Evolutionary conservation across 2,888 invertebrate species (phyloP), one percentile per base, ranked within the genome.

Genomic region (Lobophora halterata): DNA sequence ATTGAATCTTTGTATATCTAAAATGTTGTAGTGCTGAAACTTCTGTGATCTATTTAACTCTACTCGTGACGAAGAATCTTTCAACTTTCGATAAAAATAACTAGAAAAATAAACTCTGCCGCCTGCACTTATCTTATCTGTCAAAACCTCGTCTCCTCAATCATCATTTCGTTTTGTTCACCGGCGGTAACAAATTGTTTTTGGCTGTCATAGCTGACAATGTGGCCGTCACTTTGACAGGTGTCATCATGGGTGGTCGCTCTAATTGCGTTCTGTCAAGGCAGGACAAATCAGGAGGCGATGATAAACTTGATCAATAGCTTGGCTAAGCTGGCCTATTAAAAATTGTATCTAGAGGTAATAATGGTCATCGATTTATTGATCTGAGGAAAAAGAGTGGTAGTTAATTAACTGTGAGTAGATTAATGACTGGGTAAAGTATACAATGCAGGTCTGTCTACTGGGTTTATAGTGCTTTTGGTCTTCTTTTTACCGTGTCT

Each of bases 191-290:
- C 49, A 54, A 49, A 53, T 53, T 51, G 51, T 53, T 53, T 45
- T 46, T 30, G 46, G 38, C 38, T 27, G 41, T 43, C 48, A 40
- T 41, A 45, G 50, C 46, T 45, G 51, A 48, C 48, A 46, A 45
- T 45, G 37, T 41, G 51, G 43, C 46, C 36, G 43, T 51, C 46
- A 45, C 45, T 49, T 43, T 56, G 54, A 54, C 54, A 49, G 50
- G 38, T 42, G 48, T 42, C 40, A 37, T 39, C 42, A 34, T 45
- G 57, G 55, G 57, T 52, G 57, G 55, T 47, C 55, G 45, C 17
- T 30, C 50, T 57, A 53, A 57, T 55, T 55, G 57, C 42, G 30
- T 18, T 44, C 41, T 42, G 46, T 49, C 35, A 18, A 45, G 30
- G 33, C 29, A 48, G 35, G 41, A 57, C 48, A 54, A 56, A 52